These are phyloP conservation scores for Apogon talboti DNA, from an alignment of 2,797 vertebrate genomes.

Conservation along the genomic window DNA sequence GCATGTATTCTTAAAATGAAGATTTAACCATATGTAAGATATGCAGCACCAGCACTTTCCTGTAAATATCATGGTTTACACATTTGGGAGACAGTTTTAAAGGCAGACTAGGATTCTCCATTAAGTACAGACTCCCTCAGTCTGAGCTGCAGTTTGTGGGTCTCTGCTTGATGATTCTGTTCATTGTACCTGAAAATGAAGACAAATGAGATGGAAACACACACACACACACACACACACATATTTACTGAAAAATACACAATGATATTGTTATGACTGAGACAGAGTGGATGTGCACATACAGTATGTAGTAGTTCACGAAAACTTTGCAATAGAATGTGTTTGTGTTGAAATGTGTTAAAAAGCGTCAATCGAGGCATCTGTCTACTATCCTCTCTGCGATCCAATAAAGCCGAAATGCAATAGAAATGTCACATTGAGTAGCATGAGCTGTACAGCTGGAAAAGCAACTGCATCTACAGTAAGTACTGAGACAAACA, in stretches of 20 bases:
- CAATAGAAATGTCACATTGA: constrained; percentile 61
- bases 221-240: no score
- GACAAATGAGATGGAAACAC: constrained; percentile 18
- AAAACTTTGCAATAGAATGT: constrained; percentile 11
- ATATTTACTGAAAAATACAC: not conserved
- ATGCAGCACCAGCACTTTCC: not conserved
- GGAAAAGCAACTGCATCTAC: constrained; percentile 9
- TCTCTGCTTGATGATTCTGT: constrained; percentile 8
- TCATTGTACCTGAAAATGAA: constrained; percentile 24
- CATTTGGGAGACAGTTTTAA: not conserved
- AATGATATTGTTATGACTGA: constrained; percentile 1
- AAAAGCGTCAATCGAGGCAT: constrained; percentile 21
- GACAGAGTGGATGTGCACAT: not conserved
- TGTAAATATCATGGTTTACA: not conserved
- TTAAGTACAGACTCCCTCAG: not conserved
- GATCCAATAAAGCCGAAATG: constrained; percentile 47
- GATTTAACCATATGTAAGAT: not conserved
- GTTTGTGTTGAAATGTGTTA: constrained; percentile 25
- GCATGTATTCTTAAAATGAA: not conserved
- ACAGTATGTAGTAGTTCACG: not conserved
- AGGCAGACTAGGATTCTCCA: not conserved
- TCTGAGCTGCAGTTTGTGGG: not conserved
- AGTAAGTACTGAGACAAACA: constrained; percentile 52
- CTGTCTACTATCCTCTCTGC: constrained; percentile 24
- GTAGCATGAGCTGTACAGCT: constrained; percentile 19